Conservation (phyloP, 2,888 invertebrate genomes). For the Euplagia quadripunctaria region DNA sequence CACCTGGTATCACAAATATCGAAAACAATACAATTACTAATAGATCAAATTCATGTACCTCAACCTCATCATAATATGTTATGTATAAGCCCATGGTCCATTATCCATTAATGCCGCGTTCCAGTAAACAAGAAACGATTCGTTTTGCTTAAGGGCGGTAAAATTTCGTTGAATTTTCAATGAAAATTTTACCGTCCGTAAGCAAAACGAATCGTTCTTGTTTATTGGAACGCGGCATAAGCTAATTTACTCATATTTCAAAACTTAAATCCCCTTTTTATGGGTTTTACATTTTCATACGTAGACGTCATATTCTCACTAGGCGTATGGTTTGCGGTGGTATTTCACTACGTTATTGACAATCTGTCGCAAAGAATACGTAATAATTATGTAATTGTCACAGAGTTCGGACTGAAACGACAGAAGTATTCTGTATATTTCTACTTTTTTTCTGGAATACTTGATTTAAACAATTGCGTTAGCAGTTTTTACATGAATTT, state of each 20-base stretch:
- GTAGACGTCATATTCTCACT: background rate
- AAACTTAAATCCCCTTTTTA: slow-evolving; percentile 26
- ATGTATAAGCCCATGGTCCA: background rate
- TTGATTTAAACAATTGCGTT: too few species aligned
- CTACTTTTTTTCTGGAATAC: too few species aligned
- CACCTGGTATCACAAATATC: background rate
- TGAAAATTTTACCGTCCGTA: too few species aligned
- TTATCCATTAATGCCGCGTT: too few species aligned
- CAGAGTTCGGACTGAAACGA: background rate
- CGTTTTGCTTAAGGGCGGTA: too few species aligned
- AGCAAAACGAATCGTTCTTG: too few species aligned
- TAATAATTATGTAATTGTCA: too few species aligned
- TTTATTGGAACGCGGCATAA: too few species aligned
- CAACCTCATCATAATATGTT: background rate
- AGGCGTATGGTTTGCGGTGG: background rate
- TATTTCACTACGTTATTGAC: background rate
- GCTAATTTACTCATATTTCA: slow-evolving; percentile 6
- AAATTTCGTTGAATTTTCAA: too few species aligned
- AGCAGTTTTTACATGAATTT: too few species aligned
- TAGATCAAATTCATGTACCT: background rate
- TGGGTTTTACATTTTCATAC: slow-evolving; percentile 19
- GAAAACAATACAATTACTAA: background rate
- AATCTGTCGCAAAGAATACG: background rate
- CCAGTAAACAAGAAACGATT: too few species aligned
- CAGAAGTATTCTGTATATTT: background rate